Evolutionary conservation across 2,113 vertebrate genomes (phyloP).

Genomic region (Charina bottae): DNA sequence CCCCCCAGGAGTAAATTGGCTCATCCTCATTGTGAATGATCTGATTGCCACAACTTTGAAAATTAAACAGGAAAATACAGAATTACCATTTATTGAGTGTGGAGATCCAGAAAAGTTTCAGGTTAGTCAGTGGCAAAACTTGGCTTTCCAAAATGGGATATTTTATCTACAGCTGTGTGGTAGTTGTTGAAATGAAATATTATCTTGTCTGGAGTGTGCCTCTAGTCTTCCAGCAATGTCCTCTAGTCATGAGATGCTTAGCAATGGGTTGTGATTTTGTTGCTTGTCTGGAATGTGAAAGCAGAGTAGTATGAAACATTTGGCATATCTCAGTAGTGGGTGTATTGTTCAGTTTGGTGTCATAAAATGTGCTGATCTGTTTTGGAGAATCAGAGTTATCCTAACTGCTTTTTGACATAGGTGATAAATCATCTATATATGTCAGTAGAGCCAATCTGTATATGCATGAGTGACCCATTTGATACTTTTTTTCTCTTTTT

Average conservation of each 20-base stretch:
- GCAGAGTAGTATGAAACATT: background rate
- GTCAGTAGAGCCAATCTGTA: constrained; percentile 3
- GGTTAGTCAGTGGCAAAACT: constrained; percentile 55
- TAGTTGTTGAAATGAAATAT: constrained; percentile 34
- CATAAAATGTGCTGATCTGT: background rate
- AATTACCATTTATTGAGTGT: constrained; percentile 70
- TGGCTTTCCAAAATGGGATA: constrained; percentile 19
- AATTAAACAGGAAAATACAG: constrained; percentile 53
- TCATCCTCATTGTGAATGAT: constrained; percentile 68
- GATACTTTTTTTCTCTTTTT: constrained; percentile 20
- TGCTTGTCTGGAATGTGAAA: background rate
- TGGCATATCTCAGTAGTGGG: background rate
- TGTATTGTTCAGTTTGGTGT: background rate
- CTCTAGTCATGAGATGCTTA: background rate
- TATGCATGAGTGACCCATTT: constrained; percentile 16
- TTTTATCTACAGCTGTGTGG: background rate
- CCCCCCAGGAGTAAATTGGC: constrained; percentile 61
- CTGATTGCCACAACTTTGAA: constrained; percentile 58
- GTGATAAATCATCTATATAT: constrained; percentile 7
- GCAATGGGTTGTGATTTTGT: background rate
- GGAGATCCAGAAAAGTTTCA: constrained; percentile 70
- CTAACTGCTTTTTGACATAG: constrained; percentile 39
- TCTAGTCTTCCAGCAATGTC: background rate
- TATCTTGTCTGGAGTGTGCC: background rate
- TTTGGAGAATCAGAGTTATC: background rate